These are phyloP conservation scores for Cheilosia impressa DNA, from an alignment of 2,888 invertebrate genomes.

Conservation along the genomic window DNA sequence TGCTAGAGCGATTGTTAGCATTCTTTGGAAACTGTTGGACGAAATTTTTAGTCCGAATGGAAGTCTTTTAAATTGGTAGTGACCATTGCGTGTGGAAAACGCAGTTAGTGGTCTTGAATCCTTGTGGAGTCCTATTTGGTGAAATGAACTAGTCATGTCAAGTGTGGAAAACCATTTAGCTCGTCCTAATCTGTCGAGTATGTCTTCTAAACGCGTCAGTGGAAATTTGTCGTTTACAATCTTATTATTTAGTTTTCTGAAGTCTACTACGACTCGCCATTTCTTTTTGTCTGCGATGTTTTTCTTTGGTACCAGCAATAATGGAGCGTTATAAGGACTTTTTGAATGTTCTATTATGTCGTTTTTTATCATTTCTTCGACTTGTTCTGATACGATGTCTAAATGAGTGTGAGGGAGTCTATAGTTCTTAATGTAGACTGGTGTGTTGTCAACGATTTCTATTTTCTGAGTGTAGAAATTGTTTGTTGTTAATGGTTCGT, in stretches of 20 bases:
- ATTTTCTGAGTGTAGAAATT: constrained; percentile 30
- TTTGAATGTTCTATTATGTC: constrained; percentile 23
- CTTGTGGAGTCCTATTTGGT: constrained; percentile 55
- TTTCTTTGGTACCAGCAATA: constrained; percentile 18
- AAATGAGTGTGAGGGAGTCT: no score
- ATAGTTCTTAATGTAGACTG: no score
- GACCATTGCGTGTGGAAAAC: constrained; percentile 59
- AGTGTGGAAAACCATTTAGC: constrained; percentile 65
- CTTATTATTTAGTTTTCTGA: constrained; percentile 56
- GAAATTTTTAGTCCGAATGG: constrained; percentile 71
- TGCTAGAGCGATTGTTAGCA: constrained; percentile 64
- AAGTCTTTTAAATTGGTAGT: constrained; percentile 69
- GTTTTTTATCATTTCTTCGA: neutral
- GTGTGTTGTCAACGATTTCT: constrained; percentile 27
- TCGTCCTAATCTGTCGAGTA: constrained; percentile 54
- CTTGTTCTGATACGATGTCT: neutral
- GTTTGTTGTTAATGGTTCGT: neutral
- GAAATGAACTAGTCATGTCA: constrained; percentile 63
- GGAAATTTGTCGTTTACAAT: constrained; percentile 59
- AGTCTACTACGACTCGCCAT: constrained; percentile 40
- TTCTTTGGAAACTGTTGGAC: constrained; percentile 69
- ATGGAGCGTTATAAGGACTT: constrained; percentile 16
- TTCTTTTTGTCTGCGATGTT: constrained; percentile 17
- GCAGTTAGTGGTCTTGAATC: constrained; percentile 61
- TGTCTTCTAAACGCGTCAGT: constrained; percentile 45